These are phyloP conservation scores for Glyptemys insculpta DNA, from an alignment of 2,797 vertebrate genomes.

Conservation along the genomic window DNA sequence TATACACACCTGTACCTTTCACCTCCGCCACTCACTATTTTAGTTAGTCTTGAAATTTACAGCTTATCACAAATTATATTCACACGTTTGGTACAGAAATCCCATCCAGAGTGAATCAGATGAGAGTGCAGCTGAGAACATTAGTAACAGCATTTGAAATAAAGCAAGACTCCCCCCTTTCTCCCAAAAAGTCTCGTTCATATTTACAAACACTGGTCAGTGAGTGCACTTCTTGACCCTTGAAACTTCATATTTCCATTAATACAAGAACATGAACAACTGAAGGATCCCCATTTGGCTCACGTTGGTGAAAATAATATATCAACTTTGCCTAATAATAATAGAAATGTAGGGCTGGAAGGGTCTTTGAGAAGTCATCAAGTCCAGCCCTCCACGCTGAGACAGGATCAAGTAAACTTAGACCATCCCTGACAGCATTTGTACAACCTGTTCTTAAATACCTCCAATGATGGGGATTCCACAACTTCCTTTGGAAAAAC, in stretches of 20 bases:
- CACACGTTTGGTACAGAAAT: rapidly evolving
- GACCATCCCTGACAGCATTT: background rate
- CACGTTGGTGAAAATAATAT: rapidly evolving
- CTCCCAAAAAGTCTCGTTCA: too few relatives aligned
- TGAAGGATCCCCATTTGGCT: background rate
- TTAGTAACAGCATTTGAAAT: too few relatives aligned
- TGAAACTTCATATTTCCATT: background rate
- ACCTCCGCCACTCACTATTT: background rate
- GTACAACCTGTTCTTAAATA: background rate
- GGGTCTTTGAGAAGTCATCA: background rate
- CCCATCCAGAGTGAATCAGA: background rate
- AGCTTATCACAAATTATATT: rapidly evolving
- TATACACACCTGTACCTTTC: background rate
- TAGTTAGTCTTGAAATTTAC: background rate
- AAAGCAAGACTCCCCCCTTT: background rate
- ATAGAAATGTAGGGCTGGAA: background rate
- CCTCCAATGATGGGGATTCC: background rate
- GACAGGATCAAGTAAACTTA: background rate
- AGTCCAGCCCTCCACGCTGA: background rate
- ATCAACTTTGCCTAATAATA: background rate
- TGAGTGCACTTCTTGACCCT: background rate
- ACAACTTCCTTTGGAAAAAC: background rate
- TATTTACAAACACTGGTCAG: background rate
- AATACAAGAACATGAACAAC: background rate
- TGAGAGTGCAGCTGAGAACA: background rate